Evolutionary conservation across 2,113 vertebrate species (phyloP).

Genomic region (Eretmochelys imbricata): DNA sequence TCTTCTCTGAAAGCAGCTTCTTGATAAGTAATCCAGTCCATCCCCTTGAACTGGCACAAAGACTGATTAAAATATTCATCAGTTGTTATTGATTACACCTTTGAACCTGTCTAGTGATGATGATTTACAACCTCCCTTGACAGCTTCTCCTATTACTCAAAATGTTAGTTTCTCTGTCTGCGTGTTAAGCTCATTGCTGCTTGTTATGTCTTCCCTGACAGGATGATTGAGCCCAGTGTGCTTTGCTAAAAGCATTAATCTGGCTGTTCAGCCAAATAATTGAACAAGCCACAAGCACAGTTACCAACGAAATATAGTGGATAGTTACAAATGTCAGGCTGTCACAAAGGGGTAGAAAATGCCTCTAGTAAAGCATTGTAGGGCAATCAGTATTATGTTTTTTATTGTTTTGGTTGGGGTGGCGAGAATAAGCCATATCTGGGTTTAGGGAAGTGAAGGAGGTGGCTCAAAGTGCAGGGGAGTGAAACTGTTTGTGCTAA

Average conservation of each 20-base stretch:
- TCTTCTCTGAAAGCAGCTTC: neutral
- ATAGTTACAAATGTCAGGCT: neutral
- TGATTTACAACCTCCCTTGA: neutral
- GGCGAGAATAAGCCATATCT: neutral
- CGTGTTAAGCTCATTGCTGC: neutral
- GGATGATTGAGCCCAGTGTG: neutral
- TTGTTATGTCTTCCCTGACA: neutral
- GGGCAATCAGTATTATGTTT: neutral
- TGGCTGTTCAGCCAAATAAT: neutral
- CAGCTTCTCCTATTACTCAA: neutral
- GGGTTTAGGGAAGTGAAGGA: neutral
- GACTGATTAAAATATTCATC: neutral
- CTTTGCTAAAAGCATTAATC: neutral
- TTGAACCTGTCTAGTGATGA: neutral
- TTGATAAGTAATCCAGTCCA: neutral
- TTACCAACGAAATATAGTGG: neutral
- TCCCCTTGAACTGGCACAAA: neutral
- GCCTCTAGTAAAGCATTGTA: neutral
- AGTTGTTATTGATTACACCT: neutral
- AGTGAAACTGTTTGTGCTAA: neutral
- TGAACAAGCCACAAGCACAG: neutral
- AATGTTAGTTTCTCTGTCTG: neutral
- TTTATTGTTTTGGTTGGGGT: neutral
- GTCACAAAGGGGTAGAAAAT: neutral
- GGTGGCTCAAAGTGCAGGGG: neutral